A percentile compares a stretch with the other conserved stretches of the same genome.
Evolutionary conservation across 2,888 invertebrate species (phyloP).

Genomic region (Agrilus biguttatus): DNA sequence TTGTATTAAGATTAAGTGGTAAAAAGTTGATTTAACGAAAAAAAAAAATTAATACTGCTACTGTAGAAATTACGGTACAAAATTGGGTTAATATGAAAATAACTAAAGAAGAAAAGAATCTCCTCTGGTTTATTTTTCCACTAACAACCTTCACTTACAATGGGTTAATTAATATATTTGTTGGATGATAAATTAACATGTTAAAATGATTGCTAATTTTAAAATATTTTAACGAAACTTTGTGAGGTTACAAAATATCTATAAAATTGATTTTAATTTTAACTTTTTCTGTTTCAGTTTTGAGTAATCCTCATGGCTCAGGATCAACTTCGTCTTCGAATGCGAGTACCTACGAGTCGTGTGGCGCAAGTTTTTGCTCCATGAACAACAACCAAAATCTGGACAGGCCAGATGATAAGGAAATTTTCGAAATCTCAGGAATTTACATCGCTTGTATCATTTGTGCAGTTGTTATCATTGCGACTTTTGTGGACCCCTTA

Average conservation of each 20-base stretch:
- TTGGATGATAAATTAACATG: too few relatives aligned
- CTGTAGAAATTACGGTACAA: too few relatives aligned
- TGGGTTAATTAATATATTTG: too few relatives aligned
- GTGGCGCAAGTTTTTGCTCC: conserved; percentile 75
- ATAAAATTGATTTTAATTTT: not conserved
- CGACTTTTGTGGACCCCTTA: conserved; percentile 77
- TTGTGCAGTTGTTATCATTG: conserved; percentile 74
- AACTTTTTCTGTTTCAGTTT: conserved; percentile 36
- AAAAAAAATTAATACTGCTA: too few relatives aligned
- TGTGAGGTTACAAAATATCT: not conserved
- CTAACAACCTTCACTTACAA: too few relatives aligned
- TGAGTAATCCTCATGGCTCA: conserved; percentile 58
- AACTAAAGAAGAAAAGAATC: too few relatives aligned
- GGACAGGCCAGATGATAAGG: conserved; percentile 65
- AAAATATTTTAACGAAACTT: too few relatives aligned
- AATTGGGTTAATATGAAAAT: too few relatives aligned
- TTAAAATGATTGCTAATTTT: not conserved
- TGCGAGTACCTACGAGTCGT: conserved; percentile 36
- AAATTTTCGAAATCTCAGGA: conserved; percentile 78
- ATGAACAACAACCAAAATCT: conserved; percentile 60
- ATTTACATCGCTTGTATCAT: conserved; percentile 81
- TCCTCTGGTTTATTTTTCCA: too few relatives aligned
- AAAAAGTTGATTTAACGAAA: too few relatives aligned
- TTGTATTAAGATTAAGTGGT: too few relatives aligned
- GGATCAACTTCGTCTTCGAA: conserved; percentile 31